Base-by-base conservation (phyloP, 92 coral and sea anemone genomes). In the Phymanthus crucifer region DNA sequence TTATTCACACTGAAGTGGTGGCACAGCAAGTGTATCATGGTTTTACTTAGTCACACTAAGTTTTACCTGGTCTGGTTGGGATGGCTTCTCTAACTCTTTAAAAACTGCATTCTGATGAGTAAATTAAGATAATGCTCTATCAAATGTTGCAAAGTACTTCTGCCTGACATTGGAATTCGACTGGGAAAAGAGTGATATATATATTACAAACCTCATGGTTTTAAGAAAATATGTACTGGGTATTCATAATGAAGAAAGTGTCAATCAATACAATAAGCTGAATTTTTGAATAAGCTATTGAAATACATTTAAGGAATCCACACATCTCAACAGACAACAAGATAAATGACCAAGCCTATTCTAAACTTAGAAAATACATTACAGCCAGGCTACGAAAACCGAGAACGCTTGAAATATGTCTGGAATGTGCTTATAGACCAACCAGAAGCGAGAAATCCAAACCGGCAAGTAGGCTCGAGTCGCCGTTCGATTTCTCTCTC, bases 1-100 rank as follows among this genome's bases (percentile, higher is more conserved):
- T n/a, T n/a, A n/a, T n/a, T n/a, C n/a, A n/a, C n/a, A n/a, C n/a
- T n/a, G n/a, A n/a, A n/a, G n/a, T n/a, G n/a, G n/a, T n/a, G n/a
- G n/a, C n/a, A n/a, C n/a, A n/a, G n/a, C n/a, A n/a, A n/a, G n/a
- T n/a, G n/a, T n/a, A n/a, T n/a, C n/a, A n/a, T n/a, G n/a, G n/a
- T n/a, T n/a, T n/a, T n/a, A n/a, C n/a, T n/a, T n/a, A n/a, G n/a
- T n/a, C n/a, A n/a, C n/a, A n/a, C n/a, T n/a, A n/a, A n/a, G n/a
- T n/a, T 79, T 72, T 86, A 88, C 93, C 94, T 91, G 88, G 38
- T 88, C 64, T n/a, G 93, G 50, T 19, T 67, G 65, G 13, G 87
- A 84, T 64, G 92, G 88, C 76, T 91, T 93, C 66, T 95, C 93
- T 48, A 95, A 81, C 72, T 95, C 99, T 87, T 76, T 87, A 86